These are phyloP conservation scores for Spea bombifrons DNA, from an alignment of 2,113 vertebrate genomes.

Conservation along the genomic window DNA sequence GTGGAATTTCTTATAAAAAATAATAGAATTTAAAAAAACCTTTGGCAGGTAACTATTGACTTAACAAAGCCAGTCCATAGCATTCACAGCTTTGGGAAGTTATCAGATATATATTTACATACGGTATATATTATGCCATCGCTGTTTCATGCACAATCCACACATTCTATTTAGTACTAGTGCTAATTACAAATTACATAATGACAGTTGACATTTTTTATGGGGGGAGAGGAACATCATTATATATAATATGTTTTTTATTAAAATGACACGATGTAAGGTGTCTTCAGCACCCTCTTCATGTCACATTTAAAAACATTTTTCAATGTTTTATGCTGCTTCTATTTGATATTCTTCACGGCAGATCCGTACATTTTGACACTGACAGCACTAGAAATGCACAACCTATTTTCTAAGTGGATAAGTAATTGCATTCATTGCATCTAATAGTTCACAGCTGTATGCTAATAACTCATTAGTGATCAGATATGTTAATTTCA, in stretches of 20 bases:
- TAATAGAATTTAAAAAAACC: no score
- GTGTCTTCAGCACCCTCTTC: background rate
- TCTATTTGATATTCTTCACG: conserved; percentile 5
- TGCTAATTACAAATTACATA: conserved; percentile 12
- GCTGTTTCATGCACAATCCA: no score
- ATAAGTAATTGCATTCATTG: conserved; percentile 39
- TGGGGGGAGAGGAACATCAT: conserved; percentile 13
- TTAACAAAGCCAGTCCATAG: no score
- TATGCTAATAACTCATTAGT: conserved; percentile 44
- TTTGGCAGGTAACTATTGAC: no score
- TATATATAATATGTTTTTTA: conserved; percentile 21
- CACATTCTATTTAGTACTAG: background rate
- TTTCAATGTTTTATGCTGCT: background rate
- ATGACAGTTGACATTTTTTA: conserved; percentile 23
- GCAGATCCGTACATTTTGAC: conserved; percentile 1
- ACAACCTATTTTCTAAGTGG: conserved; percentile 16
- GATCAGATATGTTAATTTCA: conserved; percentile 35
- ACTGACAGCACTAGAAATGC: conserved; percentile 11
- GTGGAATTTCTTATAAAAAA: no score
- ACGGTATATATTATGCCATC: no score
- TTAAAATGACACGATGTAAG: background rate
- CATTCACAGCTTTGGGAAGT: no score
- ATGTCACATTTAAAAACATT: background rate
- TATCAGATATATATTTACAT: no score
- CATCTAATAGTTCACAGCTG: conserved; percentile 42